A percentile compares a stretch with the other conserved stretches of the same genome.
These are phyloP conservation scores for Rutilus rutilus DNA, from an alignment of 2,113 vertebrate species.

Conservation along the genomic window DNA sequence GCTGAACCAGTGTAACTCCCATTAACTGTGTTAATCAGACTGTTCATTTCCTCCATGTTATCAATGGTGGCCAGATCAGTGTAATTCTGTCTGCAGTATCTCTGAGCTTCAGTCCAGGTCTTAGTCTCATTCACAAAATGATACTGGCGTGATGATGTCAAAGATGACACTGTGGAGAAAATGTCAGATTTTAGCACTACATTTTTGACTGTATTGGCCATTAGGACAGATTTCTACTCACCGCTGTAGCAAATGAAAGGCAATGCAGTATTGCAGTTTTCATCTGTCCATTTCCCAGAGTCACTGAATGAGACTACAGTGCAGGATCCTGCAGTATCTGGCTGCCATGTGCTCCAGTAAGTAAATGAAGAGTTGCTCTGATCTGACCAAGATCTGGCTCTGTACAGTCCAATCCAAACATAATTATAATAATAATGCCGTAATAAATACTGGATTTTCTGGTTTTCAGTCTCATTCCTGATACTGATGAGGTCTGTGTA, in stretches of 20 bases:
- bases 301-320: constrained; percentile 14
- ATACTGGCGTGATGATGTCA: too few species aligned
- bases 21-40: too few species aligned
- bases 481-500: constrained; percentile 40
- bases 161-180: too few species aligned
- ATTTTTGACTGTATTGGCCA: too few species aligned
- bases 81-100: too few species aligned
- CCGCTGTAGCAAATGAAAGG: constrained; percentile 35
- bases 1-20: constrained; percentile 4
- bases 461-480: constrained; percentile 28
- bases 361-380: constrained; percentile 45
- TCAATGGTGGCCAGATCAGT: too few species aligned
- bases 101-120: too few species aligned
- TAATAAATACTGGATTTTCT: background rate
- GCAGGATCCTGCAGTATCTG: constrained; percentile 18
- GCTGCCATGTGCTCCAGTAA: constrained; percentile 19
- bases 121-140: too few species aligned
- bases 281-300: constrained; percentile 7
- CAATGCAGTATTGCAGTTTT: background rate
- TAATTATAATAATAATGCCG: background rate
- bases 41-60: too few species aligned
- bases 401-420: constrained; percentile 49
- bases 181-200: too few species aligned
- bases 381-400: constrained; percentile 46
- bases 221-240: background rate